phyloP scores from a whole-genome alignment of 2,797 vertebrate species.

The Sardinella longiceps region DNA sequence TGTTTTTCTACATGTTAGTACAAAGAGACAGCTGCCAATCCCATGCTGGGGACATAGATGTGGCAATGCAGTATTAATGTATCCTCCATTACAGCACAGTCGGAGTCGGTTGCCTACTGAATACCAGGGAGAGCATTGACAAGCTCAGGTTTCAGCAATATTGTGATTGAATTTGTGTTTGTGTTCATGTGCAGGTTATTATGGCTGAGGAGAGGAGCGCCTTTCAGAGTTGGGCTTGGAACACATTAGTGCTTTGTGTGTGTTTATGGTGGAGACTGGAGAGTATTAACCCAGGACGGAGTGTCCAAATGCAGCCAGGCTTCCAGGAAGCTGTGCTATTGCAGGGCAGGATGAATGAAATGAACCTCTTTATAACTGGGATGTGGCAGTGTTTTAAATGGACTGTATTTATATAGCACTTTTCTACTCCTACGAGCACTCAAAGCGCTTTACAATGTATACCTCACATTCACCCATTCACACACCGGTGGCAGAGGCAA shows the following conservation, averaged over 20 bases:
- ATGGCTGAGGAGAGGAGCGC: not conserved
- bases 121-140: not conserved
- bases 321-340: not conserved
- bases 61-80: not conserved
- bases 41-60: not conserved
- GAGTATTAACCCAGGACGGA: not conserved
- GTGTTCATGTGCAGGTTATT: constrained; percentile 15
- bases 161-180: constrained; percentile 13
- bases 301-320: not conserved
- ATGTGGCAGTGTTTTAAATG: not conserved
- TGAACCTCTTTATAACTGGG: too few species aligned
- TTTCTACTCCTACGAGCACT: too few species aligned
- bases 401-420: too few species aligned
- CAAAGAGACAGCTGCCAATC: not conserved
- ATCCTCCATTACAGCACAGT: not conserved
- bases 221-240: not conserved
- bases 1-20: not conserved
- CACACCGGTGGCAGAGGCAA: too few species aligned
- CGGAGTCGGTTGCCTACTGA: not conserved
- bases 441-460: too few species aligned
- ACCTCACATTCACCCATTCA: too few species aligned
- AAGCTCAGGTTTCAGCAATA: not conserved
- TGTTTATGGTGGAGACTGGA: too few species aligned
- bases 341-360: too few species aligned
- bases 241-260: not conserved